Evolutionary conservation across 2,888 invertebrate genomes (phyloP), one percentile per base, ranked within the genome.

Genomic region (Acleris emargana): DNA sequence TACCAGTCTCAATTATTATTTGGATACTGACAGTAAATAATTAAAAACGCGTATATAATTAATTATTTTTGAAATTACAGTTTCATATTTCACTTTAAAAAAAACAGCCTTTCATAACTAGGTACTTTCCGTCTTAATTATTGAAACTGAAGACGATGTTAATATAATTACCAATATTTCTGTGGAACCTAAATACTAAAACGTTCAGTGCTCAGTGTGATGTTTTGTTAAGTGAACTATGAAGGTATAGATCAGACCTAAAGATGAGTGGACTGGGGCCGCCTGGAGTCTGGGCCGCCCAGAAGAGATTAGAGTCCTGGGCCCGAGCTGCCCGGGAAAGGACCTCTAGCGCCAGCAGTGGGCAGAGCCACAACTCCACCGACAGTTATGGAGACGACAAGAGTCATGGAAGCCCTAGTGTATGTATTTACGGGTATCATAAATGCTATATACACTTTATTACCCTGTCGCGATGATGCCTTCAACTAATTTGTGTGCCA

Each of bases 221-320:
- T 49, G 49, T 18, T 20, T 13, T 13, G 13, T 38, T 16, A 25
- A 57, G 45, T 55, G 43, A 43, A 45, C 43, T 45, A 43, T 43
- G 43, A 43, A 28, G 42, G 54, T 42, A n/a, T 62, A 72, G 68
- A 74, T 63, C 73, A 68, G 69, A 5, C 17, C 28, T 67, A 68
- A 82, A 72, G 67, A 94, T 94, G 94, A 94, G 95, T 85, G 95
- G 95, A 64, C 89, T 96, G 76, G 95, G 95, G 74, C 96, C 96
- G 64, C 95, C 96, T 17, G 94, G 95, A 68, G 95, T 95, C 75
- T 96, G 96, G 96, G 95, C 95, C 69, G 95, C 96, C 28, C 96
- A 96, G 84, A 96, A 96, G 82, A 89, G 96, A 70, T 93, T 96
- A 52, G 96, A 96, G 82, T 95, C 95, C 9, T 96, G 96, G 96